Percentiles rank a stretch among this genome's conserved stretches.
Conservation (phyloP, 2,888 invertebrate species). For the Mimachlamys varia region DNA sequence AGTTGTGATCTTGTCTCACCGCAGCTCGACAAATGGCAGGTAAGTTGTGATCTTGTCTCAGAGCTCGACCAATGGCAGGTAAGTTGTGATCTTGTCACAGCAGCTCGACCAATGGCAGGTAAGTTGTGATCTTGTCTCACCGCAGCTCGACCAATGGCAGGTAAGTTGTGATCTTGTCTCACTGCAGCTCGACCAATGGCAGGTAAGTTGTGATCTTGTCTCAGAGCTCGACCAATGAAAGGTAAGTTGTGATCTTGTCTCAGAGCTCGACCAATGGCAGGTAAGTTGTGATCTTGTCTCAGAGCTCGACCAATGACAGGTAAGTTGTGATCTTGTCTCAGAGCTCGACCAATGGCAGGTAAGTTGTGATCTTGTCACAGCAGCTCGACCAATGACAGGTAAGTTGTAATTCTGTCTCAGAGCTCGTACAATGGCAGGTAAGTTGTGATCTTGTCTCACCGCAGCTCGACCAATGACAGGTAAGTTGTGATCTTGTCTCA, state of each 20-base stretch:
- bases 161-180: too few relatives aligned
- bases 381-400: constrained; percentile 32
- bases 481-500: background rate
- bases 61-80: too few relatives aligned
- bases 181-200: background rate
- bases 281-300: too few relatives aligned
- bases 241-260: too few relatives aligned
- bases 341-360: constrained; percentile 96
- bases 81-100: too few relatives aligned
- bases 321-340: too few relatives aligned
- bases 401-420: background rate
- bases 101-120: too few relatives aligned
- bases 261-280: too few relatives aligned
- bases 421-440: constrained; percentile 25
- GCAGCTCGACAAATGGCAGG: too few relatives aligned
- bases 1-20: too few relatives aligned
- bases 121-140: background rate
- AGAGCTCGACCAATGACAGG: too few relatives aligned
- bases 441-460: background rate
- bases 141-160: background rate
- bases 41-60: too few relatives aligned
- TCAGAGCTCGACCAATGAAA: background rate
- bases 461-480: background rate
- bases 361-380: constrained; percentile 36
- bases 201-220: background rate